phyloP scores from a whole-genome alignment of 2,797 vertebrate species.

The Anomalospiza imberbis region DNA sequence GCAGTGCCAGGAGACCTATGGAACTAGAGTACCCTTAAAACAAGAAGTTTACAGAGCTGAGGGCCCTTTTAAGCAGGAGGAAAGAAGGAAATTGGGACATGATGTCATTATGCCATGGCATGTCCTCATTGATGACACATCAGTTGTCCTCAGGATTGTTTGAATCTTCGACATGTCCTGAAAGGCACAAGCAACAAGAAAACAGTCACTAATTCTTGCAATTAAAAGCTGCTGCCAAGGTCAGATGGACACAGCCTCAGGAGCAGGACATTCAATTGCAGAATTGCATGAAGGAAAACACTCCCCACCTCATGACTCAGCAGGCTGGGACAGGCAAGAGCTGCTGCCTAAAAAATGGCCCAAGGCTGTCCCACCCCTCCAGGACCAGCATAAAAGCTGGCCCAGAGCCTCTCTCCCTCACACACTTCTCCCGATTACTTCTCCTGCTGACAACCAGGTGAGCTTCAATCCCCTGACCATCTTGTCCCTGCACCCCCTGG shows the following conservation, averaged over 20 bases:
- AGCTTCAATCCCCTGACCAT: background rate
- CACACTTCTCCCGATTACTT: background rate
- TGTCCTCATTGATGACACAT: background rate
- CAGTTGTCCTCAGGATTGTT: background rate
- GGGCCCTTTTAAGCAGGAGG: background rate
- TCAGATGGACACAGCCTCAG: background rate
- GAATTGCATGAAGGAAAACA: background rate
- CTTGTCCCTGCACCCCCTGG: background rate
- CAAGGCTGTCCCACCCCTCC: background rate
- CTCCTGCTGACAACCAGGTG: background rate
- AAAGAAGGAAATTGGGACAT: background rate
- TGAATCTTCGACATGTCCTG: background rate
- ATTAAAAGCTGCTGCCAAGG: background rate
- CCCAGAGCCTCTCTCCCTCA: background rate
- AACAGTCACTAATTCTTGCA: background rate
- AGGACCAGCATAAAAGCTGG: fast-evolving
- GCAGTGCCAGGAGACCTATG: background rate
- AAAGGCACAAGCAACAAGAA: background rate
- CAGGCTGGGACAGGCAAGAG: fast-evolving
- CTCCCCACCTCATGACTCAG: background rate
- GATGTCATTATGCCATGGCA: fast-evolving
- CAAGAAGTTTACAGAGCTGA: no score
- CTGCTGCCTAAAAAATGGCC: background rate
- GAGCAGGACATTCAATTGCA: background rate
- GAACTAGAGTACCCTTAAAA: background rate